Base-by-base conservation (phyloP, 2,113 vertebrate genomes). In the Trichomycterus rosablanca region DNA sequence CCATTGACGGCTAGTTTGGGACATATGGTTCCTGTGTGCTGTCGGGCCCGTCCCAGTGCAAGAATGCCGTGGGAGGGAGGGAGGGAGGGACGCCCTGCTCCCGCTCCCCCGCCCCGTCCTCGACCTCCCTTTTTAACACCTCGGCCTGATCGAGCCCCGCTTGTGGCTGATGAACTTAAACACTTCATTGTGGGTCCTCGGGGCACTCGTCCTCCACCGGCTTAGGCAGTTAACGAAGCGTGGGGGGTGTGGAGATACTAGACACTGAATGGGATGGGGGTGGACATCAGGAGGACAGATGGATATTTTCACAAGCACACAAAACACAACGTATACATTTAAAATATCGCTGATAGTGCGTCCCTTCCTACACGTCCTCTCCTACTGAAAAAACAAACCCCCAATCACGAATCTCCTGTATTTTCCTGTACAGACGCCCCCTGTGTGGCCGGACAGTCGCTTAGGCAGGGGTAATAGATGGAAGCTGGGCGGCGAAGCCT, bases 1-100 rank as follows among this genome's bases (percentile, higher is more conserved):
- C 73, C 80, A 81, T 84, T 87, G 81, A 85, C 74, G 74, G 67
- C 50, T 68, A 73, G 72, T 75, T 63, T 49, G 59, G 78, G 67
- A 84, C 87, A 88, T 88, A 88, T 88, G 86, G 84, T 67, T 75
- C 70, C 77, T 75, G 83, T 83, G 77, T 83, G 81, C 48, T 63
- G 75, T 7, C 75, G 73, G 73, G 66, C 69, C 69, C 34, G 24
- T 64, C 67, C 59, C 30, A 46, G 71, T 59, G 52, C 23, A 73
- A 83, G 81, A 84, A 83, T 80, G 75, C 71, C n/a, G 37, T 73
- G 80, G 87, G 87, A 66, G 81, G 80, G 74, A 75, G 16, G 70
- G 58, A 55, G 78, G 16, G 70, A 60, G 57, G 78, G 83, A 85
- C 83, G 84, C 72, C 22, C 10, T 45, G 4, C 19, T 15, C 24